Base-by-base conservation (phyloP, 2,888 invertebrate genomes). In the Sylvicola fuscatus region DNA sequence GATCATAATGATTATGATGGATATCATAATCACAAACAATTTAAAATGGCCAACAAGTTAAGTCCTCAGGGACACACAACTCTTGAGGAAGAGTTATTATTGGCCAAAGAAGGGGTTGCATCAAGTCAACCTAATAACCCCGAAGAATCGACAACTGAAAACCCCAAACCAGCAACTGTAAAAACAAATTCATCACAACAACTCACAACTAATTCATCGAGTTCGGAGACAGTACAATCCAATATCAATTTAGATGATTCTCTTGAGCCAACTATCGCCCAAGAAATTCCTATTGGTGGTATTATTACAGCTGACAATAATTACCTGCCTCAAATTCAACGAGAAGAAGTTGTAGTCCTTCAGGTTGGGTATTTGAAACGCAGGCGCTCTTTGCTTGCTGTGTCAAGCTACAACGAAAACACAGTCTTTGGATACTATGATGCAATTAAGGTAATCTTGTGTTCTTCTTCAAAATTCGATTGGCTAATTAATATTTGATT, bases 361-460 rank as follows among this genome's bases (percentile, higher is more conserved):
- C 49, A 49, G 35, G 52, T 58, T 27, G 58, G 58, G 21, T 39
- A 45, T 26, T 37, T 42, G 27, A 38, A 46, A 37, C 42, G 47
- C 33, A 46, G 47, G 3, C 50, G 48, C 8, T 49, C 44, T 11
- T 43, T 63, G 5, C 46, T 58, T 37, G 64, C 60, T 4, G 49
- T 61, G 17, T 53, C 56, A n/a, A 43, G 40, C 13, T 49, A 51
- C 33, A 52, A 53, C 40, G 48, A 54, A 38, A 49, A 50, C 12
- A 47, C 44, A 31, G 47, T 58, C 14, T 47, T 43, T 41, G 50
- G 49, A 16, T 46, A 47, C 34, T 44, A 52, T 27, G 57, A 60
- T 44, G 48, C 53, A 27, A 54, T 65, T 28, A 55, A 53, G 45
- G 59, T 57, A 47, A 37, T 30, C 34, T 33, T 27, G 3, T n/a